Conservation (phyloP, 1,140 invertebrate genomes). For the Pygmarrhopalites habei region DNA sequence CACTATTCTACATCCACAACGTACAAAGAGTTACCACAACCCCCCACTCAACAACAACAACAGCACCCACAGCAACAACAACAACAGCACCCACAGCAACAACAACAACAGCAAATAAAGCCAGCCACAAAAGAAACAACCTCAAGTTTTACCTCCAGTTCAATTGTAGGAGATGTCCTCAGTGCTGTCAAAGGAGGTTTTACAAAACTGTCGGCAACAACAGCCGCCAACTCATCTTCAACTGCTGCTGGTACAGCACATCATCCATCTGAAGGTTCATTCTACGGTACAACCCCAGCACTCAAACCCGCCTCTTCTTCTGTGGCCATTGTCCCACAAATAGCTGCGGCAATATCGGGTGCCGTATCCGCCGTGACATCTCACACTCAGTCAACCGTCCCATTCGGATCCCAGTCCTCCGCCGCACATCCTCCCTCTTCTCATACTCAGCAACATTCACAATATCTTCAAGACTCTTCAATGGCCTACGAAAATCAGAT, state of each 20-base stretch:
- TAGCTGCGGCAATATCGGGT: not conserved
- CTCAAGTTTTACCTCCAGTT: too few species aligned
- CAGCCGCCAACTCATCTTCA: slow-evolving; percentile 4
- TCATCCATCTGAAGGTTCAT: too few species aligned
- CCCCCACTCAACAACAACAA: slow-evolving; percentile 19
- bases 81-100: slow-evolving; percentile 41
- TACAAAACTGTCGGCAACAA: slow-evolving; percentile 16
- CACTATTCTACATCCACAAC: slow-evolving; percentile 23
- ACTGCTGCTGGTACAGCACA: slow-evolving; percentile 14
- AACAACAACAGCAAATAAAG: slow-evolving; percentile 41
- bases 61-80: slow-evolving; percentile 1
- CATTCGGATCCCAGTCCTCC: not conserved
- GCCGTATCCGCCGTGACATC: not conserved
- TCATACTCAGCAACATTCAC: slow-evolving; percentile 38
- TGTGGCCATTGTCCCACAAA: too few species aligned
- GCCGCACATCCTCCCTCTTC: slow-evolving; percentile 29
- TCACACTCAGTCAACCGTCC: too few species aligned
- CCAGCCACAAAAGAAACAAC: slow-evolving; percentile 14
- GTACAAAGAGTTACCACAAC: slow-evolving; percentile 30
- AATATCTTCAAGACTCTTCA: not conserved
- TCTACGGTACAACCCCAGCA: too few species aligned
- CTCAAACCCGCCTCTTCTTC: too few species aligned
- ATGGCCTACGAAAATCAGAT: slow-evolving; percentile 27
- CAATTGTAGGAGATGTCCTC: too few species aligned
- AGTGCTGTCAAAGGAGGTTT: not conserved